These are phyloP conservation scores for Pantelozetes paolii DNA, from an alignment of 2,888 invertebrate species.

Conservation along the genomic window DNA sequence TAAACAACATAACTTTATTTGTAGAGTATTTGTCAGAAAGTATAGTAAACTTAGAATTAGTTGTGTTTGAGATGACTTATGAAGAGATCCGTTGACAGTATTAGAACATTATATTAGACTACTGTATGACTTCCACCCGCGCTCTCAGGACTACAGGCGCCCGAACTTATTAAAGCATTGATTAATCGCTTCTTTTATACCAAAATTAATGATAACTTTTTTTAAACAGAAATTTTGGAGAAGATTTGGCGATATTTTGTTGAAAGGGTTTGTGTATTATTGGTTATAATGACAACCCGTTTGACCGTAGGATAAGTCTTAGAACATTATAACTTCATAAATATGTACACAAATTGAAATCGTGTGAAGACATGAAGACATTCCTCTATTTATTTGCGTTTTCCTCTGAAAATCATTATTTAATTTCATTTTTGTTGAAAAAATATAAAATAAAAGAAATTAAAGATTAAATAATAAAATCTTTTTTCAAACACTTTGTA, in stretches of 20 bases:
- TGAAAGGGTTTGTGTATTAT: not conserved
- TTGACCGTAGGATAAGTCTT: not conserved
- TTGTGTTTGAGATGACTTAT: not conserved
- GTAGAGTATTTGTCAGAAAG: not conserved
- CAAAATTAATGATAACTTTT: not conserved
- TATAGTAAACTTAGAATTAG: no score
- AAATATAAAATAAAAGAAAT: not conserved
- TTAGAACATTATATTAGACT: not conserved
- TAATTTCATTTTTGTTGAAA: not conserved
- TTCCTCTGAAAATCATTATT: not conserved
- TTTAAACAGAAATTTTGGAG: not conserved
- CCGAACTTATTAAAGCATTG: not conserved
- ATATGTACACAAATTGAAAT: not conserved
- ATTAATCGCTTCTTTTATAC: not conserved
- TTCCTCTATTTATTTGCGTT: not conserved
- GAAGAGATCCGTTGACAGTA: not conserved
- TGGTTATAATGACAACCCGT: no score
- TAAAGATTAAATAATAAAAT: not conserved
- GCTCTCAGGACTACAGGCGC: conserved; percentile 21
- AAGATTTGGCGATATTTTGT: not conserved
- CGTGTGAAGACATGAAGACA: not conserved
- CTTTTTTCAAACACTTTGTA: not conserved
- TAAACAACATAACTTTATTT: not conserved
- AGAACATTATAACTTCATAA: not conserved
- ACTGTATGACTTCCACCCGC: conserved; percentile 29